A percentile compares a stretch with the other conserved stretches of the same genome.
phyloP scores from a whole-genome alignment of 92 coral and sea anemone genomes.

The Bergia puertoricense region DNA sequence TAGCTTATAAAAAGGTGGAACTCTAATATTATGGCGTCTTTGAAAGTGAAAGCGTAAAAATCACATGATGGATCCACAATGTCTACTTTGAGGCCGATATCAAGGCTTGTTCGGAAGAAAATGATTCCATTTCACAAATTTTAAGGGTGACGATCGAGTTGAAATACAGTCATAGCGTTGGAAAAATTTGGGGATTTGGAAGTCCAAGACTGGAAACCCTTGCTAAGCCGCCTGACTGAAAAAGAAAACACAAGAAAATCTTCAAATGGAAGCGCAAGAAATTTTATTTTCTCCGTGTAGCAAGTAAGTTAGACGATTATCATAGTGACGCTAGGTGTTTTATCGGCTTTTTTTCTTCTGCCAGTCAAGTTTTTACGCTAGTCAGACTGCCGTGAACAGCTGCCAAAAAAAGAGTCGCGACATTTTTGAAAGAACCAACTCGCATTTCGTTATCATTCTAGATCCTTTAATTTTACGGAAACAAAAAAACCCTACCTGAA shows the following conservation, averaged over 20 bases:
- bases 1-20: background rate
- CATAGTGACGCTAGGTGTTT: background rate
- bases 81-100: background rate
- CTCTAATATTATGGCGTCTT: slow-evolving; percentile 20
- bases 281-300: background rate
- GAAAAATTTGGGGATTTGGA: background rate
- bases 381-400: slow-evolving; percentile 20
- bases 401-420: slow-evolving; percentile 10
- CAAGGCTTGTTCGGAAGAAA: background rate
- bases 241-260: slow-evolving; percentile 5
- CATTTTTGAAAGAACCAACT: background rate
- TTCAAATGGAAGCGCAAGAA: slow-evolving; percentile 4
- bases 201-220: background rate
- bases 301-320: slow-evolving; percentile 23
- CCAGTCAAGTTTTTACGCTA: background rate
- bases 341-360: background rate
- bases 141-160: slow-evolving; percentile 12
- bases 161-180: background rate
- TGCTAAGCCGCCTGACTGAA: background rate
- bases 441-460: background rate
- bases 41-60: background rate
- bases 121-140: background rate
- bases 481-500: no score
- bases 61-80: background rate
- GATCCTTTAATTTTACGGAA: background rate